Conservation (phyloP, 2,113 vertebrate species). For the Litocranius walleri region DNA sequence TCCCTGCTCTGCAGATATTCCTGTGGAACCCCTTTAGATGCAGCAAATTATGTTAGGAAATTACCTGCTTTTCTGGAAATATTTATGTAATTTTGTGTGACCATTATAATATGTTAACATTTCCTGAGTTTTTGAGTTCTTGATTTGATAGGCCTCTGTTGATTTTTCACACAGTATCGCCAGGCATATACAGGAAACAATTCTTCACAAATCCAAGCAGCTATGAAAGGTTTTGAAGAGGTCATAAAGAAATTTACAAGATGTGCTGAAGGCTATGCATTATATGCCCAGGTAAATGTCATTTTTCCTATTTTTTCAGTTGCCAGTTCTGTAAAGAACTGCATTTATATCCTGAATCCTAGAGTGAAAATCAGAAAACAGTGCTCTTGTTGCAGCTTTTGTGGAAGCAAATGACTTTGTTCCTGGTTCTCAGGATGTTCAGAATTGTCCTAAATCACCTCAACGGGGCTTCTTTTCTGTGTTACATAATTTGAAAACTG, state of each 20-base stretch:
- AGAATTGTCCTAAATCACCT: not conserved
- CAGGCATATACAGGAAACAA: slow-evolving; percentile 98
- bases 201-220: slow-evolving; percentile 92
- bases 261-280: slow-evolving; percentile 97
- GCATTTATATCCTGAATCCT: not conserved
- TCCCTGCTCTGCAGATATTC: not conserved
- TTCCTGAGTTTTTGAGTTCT: slow-evolving; percentile 22
- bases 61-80: not conserved
- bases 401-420: not conserved
- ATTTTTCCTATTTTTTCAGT: not conserved
- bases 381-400: not conserved
- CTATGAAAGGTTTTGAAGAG: slow-evolving; percentile 97
- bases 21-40: not conserved
- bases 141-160: slow-evolving; percentile 20
- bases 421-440: too few species aligned
- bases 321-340: not conserved
- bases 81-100: not conserved
- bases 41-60: slow-evolving; percentile 1
- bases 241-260: slow-evolving; percentile 94
- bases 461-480: not conserved
- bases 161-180: slow-evolving; percentile 87
- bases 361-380: not conserved
- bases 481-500: not conserved
- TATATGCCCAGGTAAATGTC: slow-evolving; percentile 94
- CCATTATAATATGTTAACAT: not conserved